Percentiles rank a stretch among this genome's conserved stretches.
Conservation (phyloP, 2,888 invertebrate genomes). For the Cynaeus angustus region DNA sequence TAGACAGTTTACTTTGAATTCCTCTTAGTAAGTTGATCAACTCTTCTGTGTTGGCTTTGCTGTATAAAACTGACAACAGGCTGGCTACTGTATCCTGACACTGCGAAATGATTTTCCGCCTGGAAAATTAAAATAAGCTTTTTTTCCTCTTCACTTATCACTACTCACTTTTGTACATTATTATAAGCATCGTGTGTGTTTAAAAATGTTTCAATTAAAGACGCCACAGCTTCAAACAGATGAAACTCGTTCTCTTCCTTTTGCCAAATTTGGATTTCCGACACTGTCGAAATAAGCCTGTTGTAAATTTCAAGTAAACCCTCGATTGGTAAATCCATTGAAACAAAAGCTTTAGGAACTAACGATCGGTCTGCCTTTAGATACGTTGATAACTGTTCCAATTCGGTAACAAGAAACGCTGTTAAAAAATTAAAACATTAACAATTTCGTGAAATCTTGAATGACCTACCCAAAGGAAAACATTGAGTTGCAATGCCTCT, state of each 20-base stretch:
- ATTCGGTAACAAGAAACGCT: conserved; percentile 86
- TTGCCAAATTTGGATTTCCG: conserved; percentile 81
- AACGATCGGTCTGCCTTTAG: conserved; percentile 81
- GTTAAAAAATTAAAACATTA: conserved; percentile 47
- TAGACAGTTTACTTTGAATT: conserved; percentile 76
- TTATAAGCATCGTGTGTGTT: conserved; percentile 77
- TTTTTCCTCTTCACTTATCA: not conserved
- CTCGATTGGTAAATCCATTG: conserved; percentile 84
- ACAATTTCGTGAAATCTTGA: conserved; percentile 25
- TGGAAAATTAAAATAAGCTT: conserved; percentile 67
- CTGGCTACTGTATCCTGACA: conserved; percentile 84
- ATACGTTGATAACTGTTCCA: conserved; percentile 84
- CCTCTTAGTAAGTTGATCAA: conserved; percentile 76
- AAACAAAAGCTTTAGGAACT: conserved; percentile 85
- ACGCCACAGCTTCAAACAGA: conserved; percentile 84
- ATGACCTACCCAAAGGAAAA: conserved; percentile 83
- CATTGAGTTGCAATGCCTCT: conserved; percentile 89
- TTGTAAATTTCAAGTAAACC: conserved; percentile 89
- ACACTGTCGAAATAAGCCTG: conserved; percentile 77
- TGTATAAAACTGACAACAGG: conserved; percentile 84
- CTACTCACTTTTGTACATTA: conserved; percentile 71
- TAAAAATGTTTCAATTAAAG: conserved; percentile 81
- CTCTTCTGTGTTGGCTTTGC: conserved; percentile 80
- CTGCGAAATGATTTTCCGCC: conserved; percentile 80
- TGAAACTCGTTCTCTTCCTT: conserved; percentile 90